A percentile compares a stretch with the other conserved stretches of the same genome.
Conservation (phyloP, 2,888 invertebrate genomes). For the Galerucella pusilla region DNA sequence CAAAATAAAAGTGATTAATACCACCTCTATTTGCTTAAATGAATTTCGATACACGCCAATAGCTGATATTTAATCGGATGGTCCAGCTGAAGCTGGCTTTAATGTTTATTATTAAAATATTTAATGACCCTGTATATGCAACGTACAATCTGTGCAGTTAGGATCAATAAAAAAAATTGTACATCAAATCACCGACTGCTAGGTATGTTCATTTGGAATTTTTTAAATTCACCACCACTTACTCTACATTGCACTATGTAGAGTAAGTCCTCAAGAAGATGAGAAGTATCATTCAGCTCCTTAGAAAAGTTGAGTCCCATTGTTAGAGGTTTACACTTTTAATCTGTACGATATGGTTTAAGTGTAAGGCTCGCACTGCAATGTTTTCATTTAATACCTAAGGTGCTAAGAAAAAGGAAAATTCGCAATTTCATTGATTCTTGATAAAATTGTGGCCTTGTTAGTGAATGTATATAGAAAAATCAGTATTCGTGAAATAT, state of each 20-base stretch:
- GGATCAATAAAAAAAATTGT: background rate
- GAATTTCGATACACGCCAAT: no score
- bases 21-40: no score
- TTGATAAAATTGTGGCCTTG: no score
- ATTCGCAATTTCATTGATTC: no score
- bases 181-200: background rate
- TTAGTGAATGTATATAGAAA: no score
- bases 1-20: no score
- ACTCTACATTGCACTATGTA: background rate
- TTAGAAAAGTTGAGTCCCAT: slow-evolving; percentile 11
- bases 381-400: background rate
- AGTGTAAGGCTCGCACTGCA: slow-evolving; percentile 2
- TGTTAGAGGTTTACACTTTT: slow-evolving; percentile 15
- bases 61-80: no score
- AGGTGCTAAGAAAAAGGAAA: background rate
- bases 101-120: no score
- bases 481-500: no score
- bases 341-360: slow-evolving; percentile 16
- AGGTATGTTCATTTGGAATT: background rate
- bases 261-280: slow-evolving; percentile 1
- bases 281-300: slow-evolving; percentile 17
- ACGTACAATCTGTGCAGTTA: no score
- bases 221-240: background rate
- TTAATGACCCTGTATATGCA: no score
- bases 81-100: no score